Evolutionary conservation across 2,797 vertebrate genomes (phyloP).

Genomic region (Takifugu ocellatus): DNA sequence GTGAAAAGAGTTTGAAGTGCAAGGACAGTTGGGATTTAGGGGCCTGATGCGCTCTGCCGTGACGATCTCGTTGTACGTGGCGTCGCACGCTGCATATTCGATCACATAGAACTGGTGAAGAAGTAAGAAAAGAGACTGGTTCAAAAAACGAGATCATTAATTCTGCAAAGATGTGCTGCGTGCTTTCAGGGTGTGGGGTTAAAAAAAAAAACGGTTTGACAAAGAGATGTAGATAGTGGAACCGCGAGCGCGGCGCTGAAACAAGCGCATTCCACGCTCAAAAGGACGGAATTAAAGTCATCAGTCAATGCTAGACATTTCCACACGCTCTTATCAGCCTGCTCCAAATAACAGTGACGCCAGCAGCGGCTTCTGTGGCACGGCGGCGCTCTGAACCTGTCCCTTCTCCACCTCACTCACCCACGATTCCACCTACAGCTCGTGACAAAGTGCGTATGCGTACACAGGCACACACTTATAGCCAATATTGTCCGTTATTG

Average conservation of each 20-base stretch:
- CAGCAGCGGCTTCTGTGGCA: slow-evolving; percentile 32
- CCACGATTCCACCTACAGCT: slow-evolving; percentile 41
- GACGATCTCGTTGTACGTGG: slow-evolving; percentile 93
- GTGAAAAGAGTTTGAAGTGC: slow-evolving; percentile 84
- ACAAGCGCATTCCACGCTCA: slow-evolving; percentile 31
- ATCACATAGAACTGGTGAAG: slow-evolving; percentile 87
- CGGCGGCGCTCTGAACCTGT: slow-evolving; percentile 20
- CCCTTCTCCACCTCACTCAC: slow-evolving; percentile 53
- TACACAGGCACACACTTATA: no score
- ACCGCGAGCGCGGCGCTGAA: slow-evolving; percentile 18
- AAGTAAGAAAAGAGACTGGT: background rate
- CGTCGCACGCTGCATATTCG: slow-evolving; percentile 89
- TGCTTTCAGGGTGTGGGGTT: no score
- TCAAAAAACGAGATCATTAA: background rate
- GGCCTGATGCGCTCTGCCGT: slow-evolving; percentile 88
- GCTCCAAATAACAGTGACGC: slow-evolving; percentile 53
- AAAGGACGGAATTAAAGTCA: slow-evolving; percentile 58
- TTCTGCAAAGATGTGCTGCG: no score
- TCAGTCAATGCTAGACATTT: slow-evolving; percentile 61
- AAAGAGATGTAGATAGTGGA: background rate
- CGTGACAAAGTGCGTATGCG: background rate
- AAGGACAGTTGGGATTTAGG: slow-evolving; percentile 87
- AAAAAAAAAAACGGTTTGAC: no score
- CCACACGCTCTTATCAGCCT: slow-evolving; percentile 60
- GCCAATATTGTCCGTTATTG: no score